These are phyloP conservation scores for Chelonia mydas DNA, from an alignment of 2,797 vertebrate species.

Conservation along the genomic window DNA sequence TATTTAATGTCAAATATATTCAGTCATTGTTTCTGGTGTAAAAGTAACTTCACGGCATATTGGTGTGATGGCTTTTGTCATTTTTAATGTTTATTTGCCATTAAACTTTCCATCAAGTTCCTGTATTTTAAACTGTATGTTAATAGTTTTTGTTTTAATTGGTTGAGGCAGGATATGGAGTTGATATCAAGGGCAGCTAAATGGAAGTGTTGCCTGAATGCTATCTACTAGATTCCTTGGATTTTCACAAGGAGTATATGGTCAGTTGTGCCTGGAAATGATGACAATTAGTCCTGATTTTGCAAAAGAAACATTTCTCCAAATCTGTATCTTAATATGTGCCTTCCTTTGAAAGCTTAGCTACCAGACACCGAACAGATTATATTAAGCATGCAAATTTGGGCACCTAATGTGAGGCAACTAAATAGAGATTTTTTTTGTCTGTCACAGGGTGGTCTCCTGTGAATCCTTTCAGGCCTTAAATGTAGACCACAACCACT, in stretches of 20 bases:
- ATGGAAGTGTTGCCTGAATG: background rate
- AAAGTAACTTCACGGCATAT: background rate
- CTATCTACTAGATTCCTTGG: background rate
- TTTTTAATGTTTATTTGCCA: background rate
- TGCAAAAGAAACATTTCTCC: background rate
- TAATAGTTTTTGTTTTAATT: background rate
- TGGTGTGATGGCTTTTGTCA: accelerated
- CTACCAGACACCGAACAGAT: background rate
- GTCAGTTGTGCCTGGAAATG: accelerated
- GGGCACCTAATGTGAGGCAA: background rate
- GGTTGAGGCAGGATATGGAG: background rate
- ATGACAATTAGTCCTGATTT: accelerated
- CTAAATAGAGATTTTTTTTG: background rate
- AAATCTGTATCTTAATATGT: background rate
- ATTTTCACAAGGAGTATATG: accelerated
- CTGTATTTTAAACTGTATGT: accelerated
- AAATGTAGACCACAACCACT: background rate
- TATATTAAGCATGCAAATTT: background rate
- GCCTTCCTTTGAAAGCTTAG: background rate
- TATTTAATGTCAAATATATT: constrained; percentile 49
- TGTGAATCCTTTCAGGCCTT: background rate
- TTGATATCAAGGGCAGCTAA: background rate
- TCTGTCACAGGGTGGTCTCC: background rate
- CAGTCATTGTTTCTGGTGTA: constrained; percentile 50
- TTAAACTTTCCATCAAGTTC: background rate